Evolutionary conservation across 1,140 invertebrate genomes (phyloP).

Genomic region (Drosophila funebris): DNA sequence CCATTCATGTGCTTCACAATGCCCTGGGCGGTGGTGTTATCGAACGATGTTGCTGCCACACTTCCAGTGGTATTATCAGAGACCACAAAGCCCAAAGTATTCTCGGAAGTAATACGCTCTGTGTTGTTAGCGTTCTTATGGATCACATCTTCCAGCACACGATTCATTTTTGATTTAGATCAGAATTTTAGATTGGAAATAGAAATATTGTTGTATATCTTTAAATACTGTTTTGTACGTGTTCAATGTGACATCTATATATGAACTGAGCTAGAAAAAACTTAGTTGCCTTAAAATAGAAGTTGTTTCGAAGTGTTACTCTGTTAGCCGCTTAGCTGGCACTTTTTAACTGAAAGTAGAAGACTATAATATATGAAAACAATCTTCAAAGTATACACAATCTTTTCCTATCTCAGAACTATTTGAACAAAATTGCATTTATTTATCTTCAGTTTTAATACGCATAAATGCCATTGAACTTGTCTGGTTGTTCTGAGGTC

Average conservation of each 20-base stretch:
- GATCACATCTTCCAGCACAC: slow-evolving; percentile 64
- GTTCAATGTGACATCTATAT: neutral
- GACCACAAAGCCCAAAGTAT: slow-evolving; percentile 64
- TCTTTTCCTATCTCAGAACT: neutral
- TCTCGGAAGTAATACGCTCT: slow-evolving; percentile 66
- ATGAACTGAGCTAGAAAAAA: neutral
- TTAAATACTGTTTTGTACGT: neutral
- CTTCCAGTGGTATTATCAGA: slow-evolving; percentile 59
- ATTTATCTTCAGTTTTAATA: slow-evolving; percentile 5
- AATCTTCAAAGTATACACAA: neutral
- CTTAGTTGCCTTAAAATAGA: neutral
- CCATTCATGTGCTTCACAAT: slow-evolving; percentile 68
- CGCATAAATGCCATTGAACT: slow-evolving; percentile 68
- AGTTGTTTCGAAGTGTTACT: neutral
- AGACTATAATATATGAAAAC: too few species aligned
- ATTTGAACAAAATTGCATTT: slow-evolving; percentile 5
- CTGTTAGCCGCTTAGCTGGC: too few species aligned
- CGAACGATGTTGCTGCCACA: slow-evolving; percentile 66
- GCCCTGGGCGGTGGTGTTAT: slow-evolving; percentile 71
- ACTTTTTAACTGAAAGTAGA: too few species aligned
- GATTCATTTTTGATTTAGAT: slow-evolving; percentile 49
- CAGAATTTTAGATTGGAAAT: neutral
- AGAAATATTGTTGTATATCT: neutral
- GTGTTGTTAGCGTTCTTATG: slow-evolving; percentile 36
- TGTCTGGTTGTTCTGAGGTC: slow-evolving; percentile 59